Evolutionary conservation across 2,113 vertebrate species (phyloP).

Genomic region (Cricetomys ansorgei): DNA sequence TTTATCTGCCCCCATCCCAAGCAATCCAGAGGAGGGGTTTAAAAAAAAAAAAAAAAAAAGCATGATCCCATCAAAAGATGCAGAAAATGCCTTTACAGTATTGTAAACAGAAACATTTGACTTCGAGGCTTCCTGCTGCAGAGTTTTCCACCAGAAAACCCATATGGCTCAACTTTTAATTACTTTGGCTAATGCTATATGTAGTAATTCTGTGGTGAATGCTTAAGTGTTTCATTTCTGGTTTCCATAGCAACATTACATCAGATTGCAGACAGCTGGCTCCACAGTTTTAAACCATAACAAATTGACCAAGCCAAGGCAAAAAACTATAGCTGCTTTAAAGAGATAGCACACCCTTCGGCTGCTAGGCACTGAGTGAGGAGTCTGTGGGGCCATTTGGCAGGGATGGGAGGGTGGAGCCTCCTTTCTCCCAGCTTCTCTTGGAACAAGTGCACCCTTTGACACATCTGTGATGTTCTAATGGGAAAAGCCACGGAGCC

Average conservation of each 20-base stretch:
- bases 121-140: slow-evolving; percentile 75
- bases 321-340: slow-evolving; percentile 82
- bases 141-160: slow-evolving; percentile 85
- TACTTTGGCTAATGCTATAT: slow-evolving; percentile 89
- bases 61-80: slow-evolving; percentile 42
- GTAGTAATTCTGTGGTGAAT: slow-evolving; percentile 88
- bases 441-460: slow-evolving; percentile 87
- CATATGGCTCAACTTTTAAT: slow-evolving; percentile 89
- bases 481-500: slow-evolving; percentile 81
- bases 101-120: slow-evolving; percentile 85
- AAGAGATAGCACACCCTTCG: slow-evolving; percentile 78
- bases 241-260: slow-evolving; percentile 92
- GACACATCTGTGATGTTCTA: slow-evolving; percentile 89
- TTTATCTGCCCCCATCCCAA: neutral
- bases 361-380: slow-evolving; percentile 78
- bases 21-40: fast-evolving
- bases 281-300: slow-evolving; percentile 89
- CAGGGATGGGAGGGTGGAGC: slow-evolving; percentile 76
- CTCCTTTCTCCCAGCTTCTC: slow-evolving; percentile 71
- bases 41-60: no score
- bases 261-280: slow-evolving; percentile 92
- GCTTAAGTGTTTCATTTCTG: slow-evolving; percentile 90
- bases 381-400: slow-evolving; percentile 81
- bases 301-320: slow-evolving; percentile 86
- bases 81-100: slow-evolving; percentile 74